Conservation (phyloP, 2,888 invertebrate genomes). For the Amiota mariae region DNA sequence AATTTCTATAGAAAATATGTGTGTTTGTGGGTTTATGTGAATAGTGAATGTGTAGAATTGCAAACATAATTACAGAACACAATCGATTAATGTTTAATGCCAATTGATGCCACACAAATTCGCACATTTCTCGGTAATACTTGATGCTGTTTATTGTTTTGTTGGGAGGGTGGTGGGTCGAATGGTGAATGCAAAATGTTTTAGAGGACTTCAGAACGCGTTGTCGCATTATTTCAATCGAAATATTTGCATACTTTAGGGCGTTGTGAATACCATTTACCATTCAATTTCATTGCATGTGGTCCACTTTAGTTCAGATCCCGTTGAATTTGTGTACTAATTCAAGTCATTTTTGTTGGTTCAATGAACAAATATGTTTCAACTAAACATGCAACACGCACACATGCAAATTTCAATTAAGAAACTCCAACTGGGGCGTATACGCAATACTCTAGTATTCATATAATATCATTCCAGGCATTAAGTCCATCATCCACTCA, state of each 20-base stretch:
- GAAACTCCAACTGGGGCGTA: neutral
- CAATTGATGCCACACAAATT: slow-evolving; percentile 48
- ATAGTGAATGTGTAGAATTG: slow-evolving; percentile 31
- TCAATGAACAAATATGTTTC: neutral
- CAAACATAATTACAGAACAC: slow-evolving; percentile 45
- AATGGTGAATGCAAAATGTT: too few relatives aligned
- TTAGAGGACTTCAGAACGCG: neutral
- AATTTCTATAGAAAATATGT: neutral
- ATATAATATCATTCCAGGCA: too few relatives aligned
- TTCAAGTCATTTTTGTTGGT: too few relatives aligned
- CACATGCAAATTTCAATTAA: too few relatives aligned
- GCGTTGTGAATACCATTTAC: neutral
- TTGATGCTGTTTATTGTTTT: slow-evolving; percentile 50
- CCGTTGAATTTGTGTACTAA: too few relatives aligned
- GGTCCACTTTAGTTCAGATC: neutral
- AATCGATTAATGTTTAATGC: slow-evolving; percentile 64
- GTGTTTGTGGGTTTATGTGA: slow-evolving; percentile 34
- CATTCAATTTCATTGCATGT: slow-evolving; percentile 13
- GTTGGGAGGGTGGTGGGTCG: neutral
- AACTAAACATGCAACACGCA: neutral
- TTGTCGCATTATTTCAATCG: slow-evolving; percentile 29
- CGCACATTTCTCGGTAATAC: slow-evolving; percentile 40
- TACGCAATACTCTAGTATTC: neutral
- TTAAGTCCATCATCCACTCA: too few relatives aligned
- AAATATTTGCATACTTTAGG: slow-evolving; percentile 37